These are phyloP conservation scores for Contarinia nasturtii DNA, from an alignment of 1,140 invertebrate genomes.

Conservation along the genomic window DNA sequence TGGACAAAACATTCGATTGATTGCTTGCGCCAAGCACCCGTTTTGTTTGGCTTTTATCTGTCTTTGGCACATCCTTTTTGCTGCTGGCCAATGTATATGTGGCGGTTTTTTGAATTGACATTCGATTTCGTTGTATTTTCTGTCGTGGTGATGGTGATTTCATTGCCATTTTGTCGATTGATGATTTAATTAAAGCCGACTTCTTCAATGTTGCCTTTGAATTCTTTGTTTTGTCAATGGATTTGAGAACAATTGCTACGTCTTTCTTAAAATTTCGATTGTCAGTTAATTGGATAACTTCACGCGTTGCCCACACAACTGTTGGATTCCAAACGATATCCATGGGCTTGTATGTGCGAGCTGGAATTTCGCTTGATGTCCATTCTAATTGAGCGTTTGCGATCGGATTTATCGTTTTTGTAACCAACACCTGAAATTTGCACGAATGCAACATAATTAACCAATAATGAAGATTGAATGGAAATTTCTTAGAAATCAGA, in stretches of 20 bases:
- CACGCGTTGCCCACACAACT: constrained; percentile 32
- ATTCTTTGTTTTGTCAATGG: constrained; percentile 8
- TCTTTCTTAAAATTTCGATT: constrained; percentile 41
- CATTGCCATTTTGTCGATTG: background rate
- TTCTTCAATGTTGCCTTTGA: background rate
- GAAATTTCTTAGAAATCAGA: background rate
- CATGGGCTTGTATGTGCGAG: constrained; percentile 26
- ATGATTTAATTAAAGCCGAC: background rate
- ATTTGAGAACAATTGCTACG: constrained; percentile 39
- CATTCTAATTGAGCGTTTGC: constrained; percentile 32
- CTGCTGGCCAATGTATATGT: too few species aligned
- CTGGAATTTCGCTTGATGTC: constrained; percentile 25
- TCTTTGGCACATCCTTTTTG: too few species aligned
- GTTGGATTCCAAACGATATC: constrained; percentile 38
- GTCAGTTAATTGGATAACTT: constrained; percentile 39
- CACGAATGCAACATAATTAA: background rate
- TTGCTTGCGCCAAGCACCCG: too few species aligned
- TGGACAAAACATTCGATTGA: too few species aligned
- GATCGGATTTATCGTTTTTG: constrained; percentile 33
- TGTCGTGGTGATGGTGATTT: background rate
- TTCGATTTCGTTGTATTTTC: too few species aligned
- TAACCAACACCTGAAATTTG: constrained; percentile 34
- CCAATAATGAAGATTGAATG: background rate
- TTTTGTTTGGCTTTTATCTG: too few species aligned
- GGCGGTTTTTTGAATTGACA: too few species aligned